Evolutionary conservation across 2,797 vertebrate species (phyloP).

Genomic region (Ctenopoma multispine): DNA sequence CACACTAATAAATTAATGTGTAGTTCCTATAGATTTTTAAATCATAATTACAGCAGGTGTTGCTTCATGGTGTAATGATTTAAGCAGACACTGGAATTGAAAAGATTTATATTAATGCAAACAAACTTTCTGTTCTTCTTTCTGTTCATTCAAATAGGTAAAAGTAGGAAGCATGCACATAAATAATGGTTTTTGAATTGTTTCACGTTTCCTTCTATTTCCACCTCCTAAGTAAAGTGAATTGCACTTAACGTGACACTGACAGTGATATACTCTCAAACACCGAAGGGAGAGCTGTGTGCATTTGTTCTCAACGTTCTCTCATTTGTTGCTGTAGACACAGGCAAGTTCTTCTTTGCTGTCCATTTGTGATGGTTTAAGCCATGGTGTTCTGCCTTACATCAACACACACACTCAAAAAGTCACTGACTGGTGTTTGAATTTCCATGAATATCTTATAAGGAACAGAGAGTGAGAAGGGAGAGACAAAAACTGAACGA

Average conservation of each 20-base stretch:
- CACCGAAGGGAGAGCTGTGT: not conserved
- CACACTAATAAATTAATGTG: not conserved
- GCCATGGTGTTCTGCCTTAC: constrained; percentile 31
- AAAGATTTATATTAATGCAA: too few relatives aligned
- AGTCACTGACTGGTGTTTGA: constrained; percentile 44
- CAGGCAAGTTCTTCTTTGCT: constrained; percentile 25
- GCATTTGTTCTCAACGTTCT: constrained; percentile 26
- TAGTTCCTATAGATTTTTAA: not conserved
- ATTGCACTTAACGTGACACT: constrained; percentile 23
- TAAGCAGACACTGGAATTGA: not conserved
- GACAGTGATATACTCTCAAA: constrained; percentile 24
- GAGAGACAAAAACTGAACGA: constrained; percentile 45
- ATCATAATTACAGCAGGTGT: not conserved
- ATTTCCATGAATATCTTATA: constrained; percentile 68
- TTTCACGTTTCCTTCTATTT: constrained; percentile 14
- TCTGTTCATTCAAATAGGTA: constrained; percentile 1
- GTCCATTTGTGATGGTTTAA: constrained; percentile 48
- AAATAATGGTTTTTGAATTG: constrained; percentile 9
- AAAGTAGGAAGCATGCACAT: not conserved
- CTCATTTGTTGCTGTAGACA: constrained; percentile 39
- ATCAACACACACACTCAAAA: constrained; percentile 9
- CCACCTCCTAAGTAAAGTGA: constrained; percentile 20
- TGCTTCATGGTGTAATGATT: not conserved
- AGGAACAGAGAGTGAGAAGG: constrained; percentile 44
- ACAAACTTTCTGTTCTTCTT: too few relatives aligned